Evolutionary conservation across 2,888 invertebrate genomes (phyloP).

Genomic region (Lottia gigantea): DNA sequence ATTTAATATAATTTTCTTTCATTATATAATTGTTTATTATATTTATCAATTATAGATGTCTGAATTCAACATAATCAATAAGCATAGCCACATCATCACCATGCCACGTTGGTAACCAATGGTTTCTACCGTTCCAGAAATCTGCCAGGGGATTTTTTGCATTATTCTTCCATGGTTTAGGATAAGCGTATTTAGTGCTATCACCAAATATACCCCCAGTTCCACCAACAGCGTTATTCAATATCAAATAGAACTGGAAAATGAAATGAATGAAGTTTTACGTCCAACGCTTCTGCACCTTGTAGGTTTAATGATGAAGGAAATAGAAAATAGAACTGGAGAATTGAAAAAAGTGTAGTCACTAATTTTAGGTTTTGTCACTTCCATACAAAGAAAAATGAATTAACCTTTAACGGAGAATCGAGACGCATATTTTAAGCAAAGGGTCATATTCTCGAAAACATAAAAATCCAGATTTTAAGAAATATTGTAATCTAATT

Average conservation of each 20-base stretch:
- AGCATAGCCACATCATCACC: conserved; percentile 9
- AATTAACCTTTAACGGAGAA: too few relatives aligned
- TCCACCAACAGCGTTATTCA: conserved; percentile 10
- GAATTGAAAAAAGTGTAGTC: too few relatives aligned
- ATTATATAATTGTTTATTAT: too few relatives aligned
- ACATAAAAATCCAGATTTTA: too few relatives aligned
- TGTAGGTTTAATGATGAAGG: too few relatives aligned
- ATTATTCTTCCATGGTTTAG: conserved; percentile 13
- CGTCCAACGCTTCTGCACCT: too few relatives aligned
- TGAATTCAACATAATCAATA: conserved; percentile 1
- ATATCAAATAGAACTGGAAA: conserved; percentile 8
- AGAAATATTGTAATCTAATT: background rate
- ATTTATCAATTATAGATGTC: background rate
- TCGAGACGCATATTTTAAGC: too few relatives aligned
- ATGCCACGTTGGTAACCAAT: conserved; percentile 10
- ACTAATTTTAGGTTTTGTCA: too few relatives aligned
- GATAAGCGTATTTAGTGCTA: background rate
- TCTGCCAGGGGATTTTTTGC: background rate
- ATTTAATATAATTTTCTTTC: too few relatives aligned
- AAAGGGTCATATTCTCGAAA: background rate
- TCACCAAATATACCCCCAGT: background rate
- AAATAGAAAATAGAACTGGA: too few relatives aligned
- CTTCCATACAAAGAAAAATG: too few relatives aligned
- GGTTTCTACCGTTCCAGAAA: background rate
- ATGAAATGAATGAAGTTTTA: background rate